A percentile compares a stretch with the other conserved stretches of the same genome.
Conservation (phyloP, 2,797 vertebrate genomes). For the Malurus splendens region DNA sequence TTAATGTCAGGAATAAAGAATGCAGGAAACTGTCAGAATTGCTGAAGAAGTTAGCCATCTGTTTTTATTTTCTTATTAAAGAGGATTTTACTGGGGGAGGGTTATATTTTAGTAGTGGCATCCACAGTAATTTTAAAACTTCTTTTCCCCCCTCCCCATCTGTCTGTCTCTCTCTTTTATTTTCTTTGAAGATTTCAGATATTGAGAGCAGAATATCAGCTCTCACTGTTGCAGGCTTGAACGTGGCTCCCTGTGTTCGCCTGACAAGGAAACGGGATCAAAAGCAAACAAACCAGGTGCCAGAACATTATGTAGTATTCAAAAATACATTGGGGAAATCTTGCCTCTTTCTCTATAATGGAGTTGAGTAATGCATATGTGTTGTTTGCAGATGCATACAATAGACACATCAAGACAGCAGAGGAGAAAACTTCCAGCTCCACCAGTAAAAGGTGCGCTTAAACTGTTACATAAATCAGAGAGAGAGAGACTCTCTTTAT, state of each 20-base stretch:
- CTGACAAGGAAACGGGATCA: conserved; percentile 79
- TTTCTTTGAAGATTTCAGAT: conserved; percentile 85
- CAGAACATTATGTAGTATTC: conserved; percentile 16
- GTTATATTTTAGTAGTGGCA: conserved; percentile 9
- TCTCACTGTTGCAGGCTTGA: conserved; percentile 91
- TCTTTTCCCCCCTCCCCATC: conserved; percentile 40
- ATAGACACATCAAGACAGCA: conserved; percentile 93
- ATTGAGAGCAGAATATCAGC: conserved; percentile 96
- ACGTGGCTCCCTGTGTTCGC: conserved; percentile 85
- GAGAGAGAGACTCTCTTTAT: not conserved
- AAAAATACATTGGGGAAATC: not conserved
- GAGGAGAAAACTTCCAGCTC: conserved; percentile 93
- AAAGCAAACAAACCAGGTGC: conserved; percentile 85
- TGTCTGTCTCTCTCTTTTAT: conserved; percentile 39
- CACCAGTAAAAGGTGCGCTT: conserved; percentile 84
- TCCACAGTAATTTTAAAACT: conserved; percentile 50
- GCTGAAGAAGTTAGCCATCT: not conserved
- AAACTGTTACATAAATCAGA: not conserved
- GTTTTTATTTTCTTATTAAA: not conserved
- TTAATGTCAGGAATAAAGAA: conserved; percentile 8
- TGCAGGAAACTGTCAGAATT: conserved; percentile 4
- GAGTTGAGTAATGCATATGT: not conserved
- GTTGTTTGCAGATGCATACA: conserved; percentile 83
- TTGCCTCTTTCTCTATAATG: not conserved
- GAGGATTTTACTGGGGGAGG: conserved; percentile 16